phyloP scores from a whole-genome alignment of 1,140 invertebrate species.

The Bursaphelenchus mucronatus region DNA sequence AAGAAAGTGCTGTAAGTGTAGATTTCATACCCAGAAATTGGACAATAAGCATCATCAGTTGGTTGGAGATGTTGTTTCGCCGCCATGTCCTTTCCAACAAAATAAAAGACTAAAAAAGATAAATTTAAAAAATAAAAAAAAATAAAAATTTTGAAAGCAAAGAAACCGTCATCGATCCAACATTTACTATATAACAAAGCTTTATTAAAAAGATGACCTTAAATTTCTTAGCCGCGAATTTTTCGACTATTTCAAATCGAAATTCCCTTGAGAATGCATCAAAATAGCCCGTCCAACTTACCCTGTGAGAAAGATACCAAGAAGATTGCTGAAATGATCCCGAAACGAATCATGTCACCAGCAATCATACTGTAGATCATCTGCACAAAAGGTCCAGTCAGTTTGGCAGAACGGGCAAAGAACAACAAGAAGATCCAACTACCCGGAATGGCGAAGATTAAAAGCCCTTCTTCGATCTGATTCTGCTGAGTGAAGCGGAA shows the following conservation, averaged over 20 bases:
- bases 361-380: slow-evolving; percentile 98
- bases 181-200: slow-evolving; percentile 6
- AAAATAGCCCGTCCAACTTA: slow-evolving; percentile 48
- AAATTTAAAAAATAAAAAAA: slow-evolving; percentile 15
- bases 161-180: slow-evolving; percentile 12
- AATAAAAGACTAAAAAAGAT: slow-evolving; percentile 75
- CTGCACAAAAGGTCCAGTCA: slow-evolving; percentile 93
- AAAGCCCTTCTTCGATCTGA: slow-evolving; percentile 79
- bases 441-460: slow-evolving; percentile 84
- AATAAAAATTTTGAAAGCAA: slow-evolving; percentile 7
- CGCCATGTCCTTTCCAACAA: slow-evolving; percentile 78
- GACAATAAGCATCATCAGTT: slow-evolving; percentile 38
- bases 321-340: slow-evolving; percentile 88
- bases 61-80: slow-evolving; percentile 69
- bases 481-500: slow-evolving; percentile 73
- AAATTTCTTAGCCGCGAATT: too few species aligned
- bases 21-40: slow-evolving; percentile 69
- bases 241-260: too few species aligned
- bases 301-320: slow-evolving; percentile 85
- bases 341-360: slow-evolving; percentile 93
- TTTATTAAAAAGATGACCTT: slow-evolving; percentile 26
- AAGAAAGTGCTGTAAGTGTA: slow-evolving; percentile 69
- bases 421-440: slow-evolving; percentile 97
- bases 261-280: too few species aligned
- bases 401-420: slow-evolving; percentile 87